phyloP scores from a whole-genome alignment of 2,888 invertebrate genomes.

The Agriotes lineatus region DNA sequence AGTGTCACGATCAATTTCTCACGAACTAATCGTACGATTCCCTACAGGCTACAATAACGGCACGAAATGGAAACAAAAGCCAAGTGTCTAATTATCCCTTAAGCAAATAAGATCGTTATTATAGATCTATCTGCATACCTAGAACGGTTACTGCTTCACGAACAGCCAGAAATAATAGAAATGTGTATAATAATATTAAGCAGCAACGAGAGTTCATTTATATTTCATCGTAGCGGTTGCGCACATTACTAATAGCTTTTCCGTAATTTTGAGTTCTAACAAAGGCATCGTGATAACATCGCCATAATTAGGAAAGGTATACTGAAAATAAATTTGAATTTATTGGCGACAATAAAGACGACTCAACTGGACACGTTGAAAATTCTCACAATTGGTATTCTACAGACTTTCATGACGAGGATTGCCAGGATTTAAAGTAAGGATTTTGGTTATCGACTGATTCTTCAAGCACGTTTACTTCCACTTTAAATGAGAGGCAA shows the following conservation, averaged over 20 bases:
- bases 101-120: constrained; percentile 30
- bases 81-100: constrained; percentile 31
- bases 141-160: constrained; percentile 2
- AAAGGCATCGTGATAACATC: neutral
- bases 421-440: neutral
- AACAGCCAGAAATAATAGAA: neutral
- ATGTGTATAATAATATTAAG: neutral
- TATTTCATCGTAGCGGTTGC: neutral
- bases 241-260: neutral
- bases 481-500: no score
- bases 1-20: neutral
- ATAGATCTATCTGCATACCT: constrained; percentile 12
- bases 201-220: neutral
- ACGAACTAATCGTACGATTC: constrained; percentile 12
- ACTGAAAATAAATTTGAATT: constrained; percentile 3
- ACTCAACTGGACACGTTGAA: neutral
- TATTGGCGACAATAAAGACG: neutral
- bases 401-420: neutral
- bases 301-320: neutral
- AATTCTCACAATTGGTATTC: neutral
- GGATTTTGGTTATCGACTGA: no score
- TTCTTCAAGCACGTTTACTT: no score
- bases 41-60: neutral
- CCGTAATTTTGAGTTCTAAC: neutral
- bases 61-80: constrained; percentile 14